phyloP scores from a whole-genome alignment of 2,797 vertebrate genomes.

The Pantherophis alleghaniensis region DNA sequence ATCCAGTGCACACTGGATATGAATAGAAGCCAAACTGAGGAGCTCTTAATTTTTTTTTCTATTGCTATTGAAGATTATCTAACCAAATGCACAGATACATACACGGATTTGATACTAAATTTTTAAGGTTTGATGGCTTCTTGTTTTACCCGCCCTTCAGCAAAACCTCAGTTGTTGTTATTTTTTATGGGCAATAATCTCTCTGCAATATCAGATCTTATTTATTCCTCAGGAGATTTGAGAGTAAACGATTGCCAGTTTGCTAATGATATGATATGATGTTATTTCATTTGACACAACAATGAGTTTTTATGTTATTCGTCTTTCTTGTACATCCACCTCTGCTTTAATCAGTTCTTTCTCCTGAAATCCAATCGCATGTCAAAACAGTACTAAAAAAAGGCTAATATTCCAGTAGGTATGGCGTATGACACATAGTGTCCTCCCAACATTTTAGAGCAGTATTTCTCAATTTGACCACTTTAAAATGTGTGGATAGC shows the following conservation, averaged over 20 bases:
- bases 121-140: not conserved
- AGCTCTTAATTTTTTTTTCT: constrained; percentile 44
- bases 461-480: not conserved
- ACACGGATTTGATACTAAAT: not conserved
- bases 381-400: constrained; percentile 13
- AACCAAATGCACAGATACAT: not conserved
- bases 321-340: not conserved
- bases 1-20: constrained; percentile 34
- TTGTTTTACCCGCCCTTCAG: not conserved
- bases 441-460: not conserved
- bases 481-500: not conserved
- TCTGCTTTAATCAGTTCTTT: constrained; percentile 6
- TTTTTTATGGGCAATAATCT: not conserved
- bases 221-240: constrained; percentile 19
- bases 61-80: constrained; percentile 12
- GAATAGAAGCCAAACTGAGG: constrained; percentile 25
- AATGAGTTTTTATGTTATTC: not conserved
- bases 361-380: constrained; percentile 16
- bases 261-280: constrained; percentile 24
- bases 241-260: constrained; percentile 19
- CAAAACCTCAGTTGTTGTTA: not conserved
- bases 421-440: constrained; percentile 25
- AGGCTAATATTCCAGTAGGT: constrained; percentile 26
- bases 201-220: constrained; percentile 3
- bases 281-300: constrained; percentile 37